Evolutionary conservation across 2,113 vertebrate genomes (phyloP).

Genomic region (Myiozetetes cayanensis): DNA sequence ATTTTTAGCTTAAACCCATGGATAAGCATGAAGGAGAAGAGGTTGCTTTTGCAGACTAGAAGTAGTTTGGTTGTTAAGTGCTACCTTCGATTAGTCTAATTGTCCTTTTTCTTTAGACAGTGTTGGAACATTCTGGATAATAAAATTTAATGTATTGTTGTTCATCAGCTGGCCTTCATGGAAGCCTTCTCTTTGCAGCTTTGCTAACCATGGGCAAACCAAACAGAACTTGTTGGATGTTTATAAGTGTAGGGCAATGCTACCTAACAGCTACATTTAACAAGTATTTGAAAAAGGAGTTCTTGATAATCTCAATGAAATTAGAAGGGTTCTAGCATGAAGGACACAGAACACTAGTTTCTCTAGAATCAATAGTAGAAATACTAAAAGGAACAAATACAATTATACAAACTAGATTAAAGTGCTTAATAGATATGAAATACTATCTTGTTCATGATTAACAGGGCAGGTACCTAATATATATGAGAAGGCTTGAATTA

Average conservation of each 20-base stretch:
- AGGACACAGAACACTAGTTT: not conserved
- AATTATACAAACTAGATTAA: not conserved
- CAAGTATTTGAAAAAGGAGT: not conserved
- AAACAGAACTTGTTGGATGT: not conserved
- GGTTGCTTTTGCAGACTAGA: not conserved
- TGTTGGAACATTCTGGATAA: not conserved
- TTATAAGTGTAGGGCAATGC: rapidly evolving
- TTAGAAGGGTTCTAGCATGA: not conserved
- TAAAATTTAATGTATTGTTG: not conserved
- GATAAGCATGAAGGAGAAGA: not conserved
- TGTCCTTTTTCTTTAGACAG: not conserved
- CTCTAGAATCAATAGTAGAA: not conserved
- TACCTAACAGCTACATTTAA: not conserved
- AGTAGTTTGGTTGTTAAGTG: not conserved
- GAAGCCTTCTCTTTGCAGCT: not conserved
- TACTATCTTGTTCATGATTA: not conserved
- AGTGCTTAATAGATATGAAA: not conserved
- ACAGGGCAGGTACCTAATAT: not conserved
- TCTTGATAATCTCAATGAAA: not conserved
- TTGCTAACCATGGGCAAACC: not conserved
- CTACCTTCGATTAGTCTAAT: not conserved
- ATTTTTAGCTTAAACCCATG: not conserved
- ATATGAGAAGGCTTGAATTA: not conserved
- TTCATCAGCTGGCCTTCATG: not conserved
- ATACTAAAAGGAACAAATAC: not conserved